Evolutionary conservation across 2,797 vertebrate species (phyloP).

Genomic region (Chelmon rostratus): DNA sequence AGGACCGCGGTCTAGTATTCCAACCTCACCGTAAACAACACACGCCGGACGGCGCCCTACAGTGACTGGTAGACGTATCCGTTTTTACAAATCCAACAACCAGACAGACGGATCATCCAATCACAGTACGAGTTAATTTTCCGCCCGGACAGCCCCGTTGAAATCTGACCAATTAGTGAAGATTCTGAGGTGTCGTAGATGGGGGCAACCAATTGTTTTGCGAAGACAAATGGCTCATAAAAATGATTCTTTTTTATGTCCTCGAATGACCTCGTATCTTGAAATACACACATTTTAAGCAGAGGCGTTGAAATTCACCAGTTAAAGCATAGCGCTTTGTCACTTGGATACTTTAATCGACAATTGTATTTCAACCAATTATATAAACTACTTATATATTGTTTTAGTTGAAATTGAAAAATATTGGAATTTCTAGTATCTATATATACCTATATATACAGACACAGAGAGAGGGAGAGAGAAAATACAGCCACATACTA

Average conservation of each 20-base stretch:
- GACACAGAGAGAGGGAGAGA: too few species aligned
- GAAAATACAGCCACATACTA: neutral
- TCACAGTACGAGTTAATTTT: constrained; percentile 49
- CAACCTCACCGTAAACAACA: constrained; percentile 68
- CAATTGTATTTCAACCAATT: neutral
- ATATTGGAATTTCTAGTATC: too few species aligned
- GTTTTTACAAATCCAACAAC: constrained; percentile 58
- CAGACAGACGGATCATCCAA: constrained; percentile 64
- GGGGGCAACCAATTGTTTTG: constrained; percentile 64
- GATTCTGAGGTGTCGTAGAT: rapidly evolving
- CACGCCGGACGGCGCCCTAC: constrained; percentile 74
- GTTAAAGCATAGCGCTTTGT: neutral
- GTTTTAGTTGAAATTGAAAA: neutral
- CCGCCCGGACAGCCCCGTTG: constrained; percentile 24
- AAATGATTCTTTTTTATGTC: constrained; percentile 39
- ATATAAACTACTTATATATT: too few species aligned
- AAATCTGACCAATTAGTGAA: constrained; percentile 63
- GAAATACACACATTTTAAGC: neutral
- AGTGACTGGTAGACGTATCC: constrained; percentile 35
- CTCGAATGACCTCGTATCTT: constrained; percentile 44
- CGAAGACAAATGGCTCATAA: constrained; percentile 6
- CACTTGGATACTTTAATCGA: neutral
- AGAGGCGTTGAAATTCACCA: neutral
- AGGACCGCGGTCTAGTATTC: neutral
- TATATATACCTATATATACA: too few species aligned